Evolutionary conservation across 1,140 invertebrate genomes (phyloP), one percentile per base, ranked within the genome.

Genomic region (Drosophila kohkoa): DNA sequence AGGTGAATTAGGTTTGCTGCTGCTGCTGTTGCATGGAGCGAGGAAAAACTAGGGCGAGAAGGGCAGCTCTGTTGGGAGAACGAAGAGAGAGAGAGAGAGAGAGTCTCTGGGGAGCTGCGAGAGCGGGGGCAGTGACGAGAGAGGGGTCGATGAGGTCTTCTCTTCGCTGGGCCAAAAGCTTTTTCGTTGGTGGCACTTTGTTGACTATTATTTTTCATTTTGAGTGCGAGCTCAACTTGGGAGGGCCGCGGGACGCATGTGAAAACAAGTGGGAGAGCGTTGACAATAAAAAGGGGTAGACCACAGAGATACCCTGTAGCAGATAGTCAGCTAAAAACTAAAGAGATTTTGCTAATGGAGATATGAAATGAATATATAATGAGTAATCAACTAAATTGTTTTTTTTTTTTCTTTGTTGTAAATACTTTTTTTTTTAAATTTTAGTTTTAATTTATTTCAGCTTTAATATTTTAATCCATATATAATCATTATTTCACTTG

Each of bases 141-240:
- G n/a, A 43, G 43, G n/a, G 15, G 11, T 6, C 30, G 25, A 41
- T 62, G 13, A 51, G 55, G 62, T 64, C 54, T 25, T 25, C 20
- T 25, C 20, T 25, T 69, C 72, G 48, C 48, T 72, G 74, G 60
- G 30, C 60, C 41, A 71, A 79, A 25, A 86, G 82, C 76, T 79
- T 79, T 82, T 80, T 77, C 77, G 78, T 87, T 85, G 82, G 66
- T 87, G 83, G 76, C 82, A 88, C 82, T 87, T 82, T 72, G 83
- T 87, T 88, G 80, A 81, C 80, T 80, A 88, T 88, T 88, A 88
- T 88, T 88, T 88, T 88, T 88, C 83, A 88, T 88, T 88, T 81
- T 73, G 58, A 82, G 43, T 30, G 48, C n/a, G 54, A 45, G 41
- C n/a, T 16, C 20, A 69, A 63, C 51, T 63, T 62, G 68, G 5